Evolutionary conservation across 2,888 invertebrate genomes (phyloP).

Genomic region (Fragum whitleyi): DNA sequence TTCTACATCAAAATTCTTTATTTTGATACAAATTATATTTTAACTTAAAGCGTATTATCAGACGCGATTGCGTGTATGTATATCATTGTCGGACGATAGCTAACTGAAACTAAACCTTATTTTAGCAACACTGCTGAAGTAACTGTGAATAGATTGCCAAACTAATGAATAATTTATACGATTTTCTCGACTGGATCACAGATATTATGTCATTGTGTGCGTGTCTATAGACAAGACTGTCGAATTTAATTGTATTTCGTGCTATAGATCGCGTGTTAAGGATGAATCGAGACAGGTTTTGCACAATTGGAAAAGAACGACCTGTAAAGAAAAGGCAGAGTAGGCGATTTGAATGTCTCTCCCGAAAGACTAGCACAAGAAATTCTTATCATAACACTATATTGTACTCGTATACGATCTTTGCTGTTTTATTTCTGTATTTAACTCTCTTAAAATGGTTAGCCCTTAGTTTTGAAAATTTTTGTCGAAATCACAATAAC

Average conservation of each 20-base stretch:
- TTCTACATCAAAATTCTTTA: too few species aligned
- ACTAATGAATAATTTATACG: conserved; percentile 1
- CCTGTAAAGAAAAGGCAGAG: background rate
- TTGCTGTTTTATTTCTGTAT: too few species aligned
- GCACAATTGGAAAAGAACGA: background rate
- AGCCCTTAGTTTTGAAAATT: too few species aligned
- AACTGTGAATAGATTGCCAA: conserved; percentile 1
- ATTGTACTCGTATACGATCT: too few species aligned
- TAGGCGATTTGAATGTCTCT: background rate
- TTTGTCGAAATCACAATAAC: too few species aligned
- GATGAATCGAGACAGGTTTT: background rate
- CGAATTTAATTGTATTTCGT: conserved; percentile 4
- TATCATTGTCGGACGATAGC: background rate
- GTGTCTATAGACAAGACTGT: background rate
- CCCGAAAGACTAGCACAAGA: too few species aligned
- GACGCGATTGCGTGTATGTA: background rate
- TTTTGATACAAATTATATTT: too few species aligned
- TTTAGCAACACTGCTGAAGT: background rate
- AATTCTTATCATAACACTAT: too few species aligned
- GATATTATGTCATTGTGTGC: conserved; percentile 1
- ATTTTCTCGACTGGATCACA: background rate
- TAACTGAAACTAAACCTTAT: background rate
- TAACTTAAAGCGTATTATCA: too few species aligned
- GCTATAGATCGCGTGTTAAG: background rate
- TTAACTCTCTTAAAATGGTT: too few species aligned